Evolutionary conservation across 2,797 vertebrate genomes (phyloP), one percentile per base, ranked within the genome.

Genomic region (Brotogeris chrysoptera): DNA sequence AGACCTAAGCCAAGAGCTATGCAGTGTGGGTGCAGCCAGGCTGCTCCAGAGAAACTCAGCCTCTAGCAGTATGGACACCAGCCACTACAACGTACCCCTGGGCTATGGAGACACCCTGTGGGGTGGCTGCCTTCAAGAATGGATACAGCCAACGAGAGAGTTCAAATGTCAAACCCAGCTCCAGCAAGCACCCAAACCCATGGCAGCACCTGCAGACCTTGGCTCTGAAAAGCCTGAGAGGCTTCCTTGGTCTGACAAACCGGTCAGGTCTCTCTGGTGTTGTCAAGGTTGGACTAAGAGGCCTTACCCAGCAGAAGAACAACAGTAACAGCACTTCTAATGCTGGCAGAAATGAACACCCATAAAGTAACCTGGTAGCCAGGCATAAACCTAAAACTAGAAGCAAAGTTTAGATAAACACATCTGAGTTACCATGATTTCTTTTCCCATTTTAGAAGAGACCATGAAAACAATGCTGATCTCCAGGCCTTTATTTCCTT

Each of bases 401-500:
- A 86, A 30, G 43, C 39, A 69, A 91, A 72, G 76, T 91, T 95
- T 87, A 85, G 36, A 20, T 68, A 61, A 87, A 89, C 74, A 53
- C 30, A 38, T 86, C 61, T 44, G 36, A 65, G 93, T 83, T 97
- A 63, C 81, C 69, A 79, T 72, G 87, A 95, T 92, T 95, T 78
- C 71, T 95, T 94, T 93, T 93, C 85, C 73, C 80, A 16, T 86
- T 95, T 91, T 94, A 91, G 87, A 90, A 64, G 85, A 81, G 64
- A 80, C 20, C 80, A 5, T 52, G 64, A 88, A 93, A 96, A 90
- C 60, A 88, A 15, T 82, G 84, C 71, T 85, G 83, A 88, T 93
- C 80, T 94, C 83, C 61, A 85, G 83, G 74, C 78, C 57, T 93
- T 90, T 88, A 60, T 88, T 96, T 95, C 87, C 80, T 90, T 92